These are phyloP conservation scores for Urosaurus nigricauda DNA, from an alignment of 2,797 vertebrate genomes.

Conservation along the genomic window DNA sequence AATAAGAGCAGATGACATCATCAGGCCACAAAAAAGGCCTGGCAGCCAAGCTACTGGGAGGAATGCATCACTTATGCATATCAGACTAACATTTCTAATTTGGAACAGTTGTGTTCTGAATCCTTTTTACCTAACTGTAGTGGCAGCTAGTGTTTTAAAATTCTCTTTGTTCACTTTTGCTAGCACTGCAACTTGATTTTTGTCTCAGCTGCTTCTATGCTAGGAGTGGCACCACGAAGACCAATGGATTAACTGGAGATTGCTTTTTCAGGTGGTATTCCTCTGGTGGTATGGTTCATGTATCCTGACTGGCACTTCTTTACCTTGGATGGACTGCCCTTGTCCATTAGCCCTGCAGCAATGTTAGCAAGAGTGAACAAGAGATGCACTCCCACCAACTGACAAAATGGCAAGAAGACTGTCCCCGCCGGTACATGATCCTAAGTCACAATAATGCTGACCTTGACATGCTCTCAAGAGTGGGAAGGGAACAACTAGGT, in stretches of 20 bases:
- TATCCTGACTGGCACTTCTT: too few relatives aligned
- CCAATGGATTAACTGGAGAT: neutral
- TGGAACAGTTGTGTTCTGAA: neutral
- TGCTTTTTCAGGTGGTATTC: neutral
- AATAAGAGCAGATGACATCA: constrained; percentile 14
- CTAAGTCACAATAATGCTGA: too few relatives aligned
- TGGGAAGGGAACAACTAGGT: too few relatives aligned
- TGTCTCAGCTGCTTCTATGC: neutral
- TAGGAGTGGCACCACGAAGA: neutral
- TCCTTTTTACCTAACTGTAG: neutral
- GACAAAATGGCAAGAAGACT: neutral
- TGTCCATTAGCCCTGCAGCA: neutral
- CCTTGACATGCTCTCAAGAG: neutral
- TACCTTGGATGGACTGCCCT: neutral
- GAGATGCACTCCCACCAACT: neutral
- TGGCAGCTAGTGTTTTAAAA: neutral
- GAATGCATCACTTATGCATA: neutral
- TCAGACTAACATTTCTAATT: neutral
- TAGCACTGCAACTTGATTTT: too few relatives aligned
- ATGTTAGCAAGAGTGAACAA: neutral
- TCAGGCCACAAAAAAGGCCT: neutral
- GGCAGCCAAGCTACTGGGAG: neutral
- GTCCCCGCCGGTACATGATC: too few relatives aligned
- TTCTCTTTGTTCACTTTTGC: neutral
- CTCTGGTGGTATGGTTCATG: too few relatives aligned